Percentiles rank a stretch among this genome's conserved stretches.
phyloP scores from a whole-genome alignment of 2,113 vertebrate genomes.

The Suricata suricatta region DNA sequence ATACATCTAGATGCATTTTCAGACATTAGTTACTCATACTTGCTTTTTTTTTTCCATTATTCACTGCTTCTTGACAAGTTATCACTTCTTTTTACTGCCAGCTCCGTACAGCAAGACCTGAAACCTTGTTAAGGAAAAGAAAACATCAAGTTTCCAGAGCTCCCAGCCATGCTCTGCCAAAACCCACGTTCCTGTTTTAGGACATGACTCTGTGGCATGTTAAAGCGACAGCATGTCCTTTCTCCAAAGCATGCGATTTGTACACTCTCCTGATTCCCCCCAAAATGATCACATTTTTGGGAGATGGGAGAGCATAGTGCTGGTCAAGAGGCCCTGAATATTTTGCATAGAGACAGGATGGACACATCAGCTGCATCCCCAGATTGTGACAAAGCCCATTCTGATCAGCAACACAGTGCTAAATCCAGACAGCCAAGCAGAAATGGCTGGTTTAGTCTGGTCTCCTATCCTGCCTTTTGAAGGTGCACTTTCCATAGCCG shows the following conservation, averaged over 20 bases:
- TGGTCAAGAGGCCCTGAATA: neutral
- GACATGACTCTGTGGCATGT: slow-evolving; percentile 14
- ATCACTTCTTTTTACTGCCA: slow-evolving; percentile 72
- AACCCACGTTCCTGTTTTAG: neutral
- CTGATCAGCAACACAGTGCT: neutral
- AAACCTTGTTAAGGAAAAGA: slow-evolving; percentile 74
- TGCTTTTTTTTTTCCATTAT: neutral
- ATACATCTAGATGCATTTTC: slow-evolving; percentile 66
- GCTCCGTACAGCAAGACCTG: slow-evolving; percentile 74
- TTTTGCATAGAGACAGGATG: neutral
- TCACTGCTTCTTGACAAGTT: slow-evolving; percentile 75
- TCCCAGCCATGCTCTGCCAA: slow-evolving; percentile 60
- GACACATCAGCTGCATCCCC: neutral
- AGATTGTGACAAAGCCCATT: neutral
- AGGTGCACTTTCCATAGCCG: neutral
- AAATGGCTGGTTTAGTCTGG: slow-evolving; percentile 60
- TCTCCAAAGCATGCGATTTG: rapidly evolving
- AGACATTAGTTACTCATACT: slow-evolving; percentile 71
- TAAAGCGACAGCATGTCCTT: slow-evolving; percentile 61
- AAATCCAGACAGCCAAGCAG: slow-evolving; percentile 21
- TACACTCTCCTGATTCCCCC: neutral
- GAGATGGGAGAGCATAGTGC: neutral
- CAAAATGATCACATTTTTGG: neutral
- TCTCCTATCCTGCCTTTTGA: neutral
- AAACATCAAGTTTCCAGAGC: slow-evolving; percentile 61